Base-by-base conservation (phyloP, 2,113 vertebrate genomes). In the Penelope pileata region DNA sequence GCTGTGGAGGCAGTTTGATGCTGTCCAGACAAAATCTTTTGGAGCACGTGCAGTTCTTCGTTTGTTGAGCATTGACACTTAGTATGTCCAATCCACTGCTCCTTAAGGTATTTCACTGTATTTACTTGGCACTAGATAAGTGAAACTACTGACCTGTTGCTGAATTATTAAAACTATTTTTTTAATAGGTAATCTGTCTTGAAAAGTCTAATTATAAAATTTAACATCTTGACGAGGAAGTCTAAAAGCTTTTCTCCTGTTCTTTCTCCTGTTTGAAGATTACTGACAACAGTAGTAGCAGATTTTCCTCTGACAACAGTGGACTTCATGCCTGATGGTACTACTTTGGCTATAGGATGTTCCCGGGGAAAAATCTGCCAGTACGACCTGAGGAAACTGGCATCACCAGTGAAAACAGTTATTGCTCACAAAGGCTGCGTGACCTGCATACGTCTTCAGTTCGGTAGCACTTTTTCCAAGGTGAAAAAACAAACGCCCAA, bases 371-470 rank as follows among this genome's bases (percentile, higher is more conserved):
- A 98, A 94, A 98, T 99, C 92, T 99, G 98, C 96, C 98, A 99
- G 34, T 99, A 99, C 79, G 99, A 99, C 96, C 98, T 99, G 94
- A 98, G 99, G 85, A 99, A 99, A 96, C 97, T 99, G 88, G 98
- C 98, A 40, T 95, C 98, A 32, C 98, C 99, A 15, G 97, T 98
- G 90, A 99, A 98, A 97, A 95, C 98, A 90, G 98, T 98, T 30
- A 88, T 56, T 64, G 99, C 99, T 64, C 99, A 99, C 95, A 99
- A 99, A 96, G 99, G 98, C 80, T 99, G 98, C n/a, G 99, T 99
- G 90, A 99, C 98, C 32, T 99, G 98, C 94, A 98, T 99, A 92
- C 97, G 98, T 45, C 98, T 99, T 97, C 99, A 99, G 97, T 98
- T 97, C 95, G 97, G 96, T 59, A 93, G 88, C 91, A 96, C 79